phyloP scores from a whole-genome alignment of 2,888 invertebrate genomes.

The Rugalucina vietnamica region DNA sequence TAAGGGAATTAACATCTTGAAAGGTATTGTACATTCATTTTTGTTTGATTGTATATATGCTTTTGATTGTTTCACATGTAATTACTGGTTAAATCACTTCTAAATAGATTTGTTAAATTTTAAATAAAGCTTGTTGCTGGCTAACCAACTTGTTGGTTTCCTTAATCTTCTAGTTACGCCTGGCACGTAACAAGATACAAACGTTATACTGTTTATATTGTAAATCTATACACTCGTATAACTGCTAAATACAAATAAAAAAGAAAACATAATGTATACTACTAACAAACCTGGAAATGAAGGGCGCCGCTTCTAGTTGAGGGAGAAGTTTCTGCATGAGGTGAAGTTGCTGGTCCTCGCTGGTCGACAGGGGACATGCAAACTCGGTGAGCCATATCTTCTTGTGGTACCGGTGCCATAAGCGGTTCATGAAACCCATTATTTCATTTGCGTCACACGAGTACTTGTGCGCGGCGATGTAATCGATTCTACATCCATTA shows the following conservation, averaged over 20 bases:
- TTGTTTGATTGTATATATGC: too few species aligned
- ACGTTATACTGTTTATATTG: too few species aligned
- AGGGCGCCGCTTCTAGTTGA: conserved; percentile 32
- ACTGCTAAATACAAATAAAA: neutral
- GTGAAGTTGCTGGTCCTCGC: conserved; percentile 18
- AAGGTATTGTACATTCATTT: too few species aligned
- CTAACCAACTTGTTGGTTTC: too few species aligned
- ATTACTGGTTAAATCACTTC: too few species aligned
- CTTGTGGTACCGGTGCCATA: conserved; percentile 29
- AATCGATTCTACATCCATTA: conserved; percentile 38
- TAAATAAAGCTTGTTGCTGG: too few species aligned
- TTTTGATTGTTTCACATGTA: too few species aligned
- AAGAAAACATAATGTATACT: neutral
- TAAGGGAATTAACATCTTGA: too few species aligned
- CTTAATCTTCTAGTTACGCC: too few species aligned
- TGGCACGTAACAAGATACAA: too few species aligned
- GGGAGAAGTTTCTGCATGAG: conserved; percentile 38
- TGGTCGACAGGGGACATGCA: conserved; percentile 22
- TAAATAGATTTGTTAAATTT: too few species aligned
- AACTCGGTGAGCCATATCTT: conserved; percentile 53
- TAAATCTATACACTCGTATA: neutral
- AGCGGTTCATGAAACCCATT: conserved; percentile 26
- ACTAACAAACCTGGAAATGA: conserved; percentile 23
- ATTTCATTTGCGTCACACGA: conserved; percentile 29
- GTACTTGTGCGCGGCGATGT: conserved; percentile 45